A percentile compares a stretch with the other conserved stretches of the same genome.
These are phyloP conservation scores for Muscidifurax raptorellus DNA, from an alignment of 1,140 invertebrate species.

Conservation along the genomic window DNA sequence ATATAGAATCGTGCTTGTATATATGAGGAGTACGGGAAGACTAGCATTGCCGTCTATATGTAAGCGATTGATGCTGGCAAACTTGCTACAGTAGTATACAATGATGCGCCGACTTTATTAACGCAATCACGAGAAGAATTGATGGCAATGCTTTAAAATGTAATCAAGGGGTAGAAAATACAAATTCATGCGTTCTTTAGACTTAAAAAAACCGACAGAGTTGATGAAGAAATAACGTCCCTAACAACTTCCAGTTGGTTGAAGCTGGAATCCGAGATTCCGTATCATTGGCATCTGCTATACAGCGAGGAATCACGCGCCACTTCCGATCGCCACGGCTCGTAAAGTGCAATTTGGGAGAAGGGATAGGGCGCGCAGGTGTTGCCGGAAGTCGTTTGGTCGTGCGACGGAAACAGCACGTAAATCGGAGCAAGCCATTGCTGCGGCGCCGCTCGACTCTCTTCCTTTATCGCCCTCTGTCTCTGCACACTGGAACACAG, in stretches of 20 bases:
- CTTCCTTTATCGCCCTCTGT: not conserved
- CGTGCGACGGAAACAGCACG: conserved; percentile 59
- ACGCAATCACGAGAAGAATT: too few relatives aligned
- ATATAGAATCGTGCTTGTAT: not conserved
- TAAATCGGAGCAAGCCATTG: conserved; percentile 59
- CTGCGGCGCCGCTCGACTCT: not conserved
- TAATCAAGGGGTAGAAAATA: too few relatives aligned
- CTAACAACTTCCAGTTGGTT: not conserved
- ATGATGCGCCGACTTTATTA: too few relatives aligned
- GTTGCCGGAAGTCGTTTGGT: conserved; percentile 61
- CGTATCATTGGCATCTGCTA: conserved; percentile 11
- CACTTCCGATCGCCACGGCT: conserved; percentile 56
- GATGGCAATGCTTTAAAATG: too few relatives aligned
- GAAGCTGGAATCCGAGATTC: conserved; percentile 17
- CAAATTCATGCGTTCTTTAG: too few relatives aligned
- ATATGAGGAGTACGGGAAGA: too few relatives aligned
- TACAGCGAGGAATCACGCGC: conserved; percentile 51
- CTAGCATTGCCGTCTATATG: too few relatives aligned
- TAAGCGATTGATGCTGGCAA: too few relatives aligned
- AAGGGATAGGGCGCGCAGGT: conserved; percentile 47
- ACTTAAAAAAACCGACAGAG: not conserved
- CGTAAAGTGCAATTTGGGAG: conserved; percentile 53
- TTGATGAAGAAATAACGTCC: not conserved
- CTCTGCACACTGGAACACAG: not conserved
- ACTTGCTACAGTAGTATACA: too few relatives aligned